phyloP scores from a whole-genome alignment of 2,113 vertebrate genomes.

The Clarias magur region DNA sequence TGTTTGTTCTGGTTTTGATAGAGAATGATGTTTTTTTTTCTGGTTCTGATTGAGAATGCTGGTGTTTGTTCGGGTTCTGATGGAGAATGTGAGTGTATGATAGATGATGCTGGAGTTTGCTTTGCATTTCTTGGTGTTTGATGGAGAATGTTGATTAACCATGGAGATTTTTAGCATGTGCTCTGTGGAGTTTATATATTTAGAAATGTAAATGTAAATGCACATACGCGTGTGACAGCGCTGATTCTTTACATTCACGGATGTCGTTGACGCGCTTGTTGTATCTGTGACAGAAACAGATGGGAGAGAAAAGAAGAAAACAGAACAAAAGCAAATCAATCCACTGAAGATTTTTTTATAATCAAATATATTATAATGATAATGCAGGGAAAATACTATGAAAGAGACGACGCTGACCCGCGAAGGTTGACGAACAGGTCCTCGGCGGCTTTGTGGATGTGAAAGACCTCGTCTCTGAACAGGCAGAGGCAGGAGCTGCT shows the following conservation, averaged over 20 bases:
- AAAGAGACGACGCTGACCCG: conserved; percentile 74
- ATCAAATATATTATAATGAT: not conserved
- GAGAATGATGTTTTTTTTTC: not conserved
- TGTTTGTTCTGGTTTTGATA: not conserved
- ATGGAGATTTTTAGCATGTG: not conserved
- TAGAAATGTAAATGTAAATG: not conserved
- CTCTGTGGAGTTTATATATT: not conserved
- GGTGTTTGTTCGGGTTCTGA: not conserved
- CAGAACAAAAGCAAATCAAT: conserved; percentile 28
- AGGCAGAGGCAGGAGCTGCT: conserved; percentile 97
- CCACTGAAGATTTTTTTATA: not conserved
- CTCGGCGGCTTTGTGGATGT: conserved; percentile 97
- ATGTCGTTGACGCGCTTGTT: conserved; percentile 99
- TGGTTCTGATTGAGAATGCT: too few species aligned
- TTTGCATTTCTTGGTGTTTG: not conserved
- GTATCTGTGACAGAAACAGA: conserved; percentile 75
- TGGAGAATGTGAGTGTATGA: too few species aligned
- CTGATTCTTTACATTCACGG: conserved; percentile 95
- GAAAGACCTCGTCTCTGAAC: conserved; percentile 97
- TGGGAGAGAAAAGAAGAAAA: conserved; percentile 47
- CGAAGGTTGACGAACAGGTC: conserved; percentile 97
- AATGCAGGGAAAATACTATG: not conserved
- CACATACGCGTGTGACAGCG: conserved; percentile 95
- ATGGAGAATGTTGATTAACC: not conserved
- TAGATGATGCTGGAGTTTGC: not conserved